Percentiles rank a stretch among this genome's conserved stretches.
phyloP scores from a whole-genome alignment of 2,797 vertebrate genomes.

The Coendou prehensilis region DNA sequence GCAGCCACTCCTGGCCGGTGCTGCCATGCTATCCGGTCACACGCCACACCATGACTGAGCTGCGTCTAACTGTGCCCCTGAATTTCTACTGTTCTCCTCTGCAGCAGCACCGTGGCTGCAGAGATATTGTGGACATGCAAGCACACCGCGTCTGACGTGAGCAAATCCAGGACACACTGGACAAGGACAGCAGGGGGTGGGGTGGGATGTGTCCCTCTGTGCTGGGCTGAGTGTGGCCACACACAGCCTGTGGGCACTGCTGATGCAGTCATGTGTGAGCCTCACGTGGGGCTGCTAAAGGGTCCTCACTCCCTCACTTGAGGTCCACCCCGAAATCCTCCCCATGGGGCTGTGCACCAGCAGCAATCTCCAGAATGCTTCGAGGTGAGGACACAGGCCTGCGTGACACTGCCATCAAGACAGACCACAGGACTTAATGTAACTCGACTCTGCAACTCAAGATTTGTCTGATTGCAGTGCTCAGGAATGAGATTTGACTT shows the following conservation, averaged over 20 bases:
- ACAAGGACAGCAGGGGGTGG: background rate
- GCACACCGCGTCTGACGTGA: no score
- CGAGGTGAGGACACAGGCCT: background rate
- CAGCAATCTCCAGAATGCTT: background rate
- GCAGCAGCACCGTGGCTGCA: background rate
- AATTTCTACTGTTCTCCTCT: background rate
- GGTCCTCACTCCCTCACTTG: no score
- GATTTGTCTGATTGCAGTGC: background rate
- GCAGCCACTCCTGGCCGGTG: background rate
- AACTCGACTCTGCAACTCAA: background rate
- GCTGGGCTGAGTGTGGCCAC: background rate
- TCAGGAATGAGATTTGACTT: background rate
- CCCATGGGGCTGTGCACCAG: accelerated
- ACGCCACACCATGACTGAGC: accelerated
- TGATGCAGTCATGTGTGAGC: no score
- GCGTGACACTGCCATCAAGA: no score
- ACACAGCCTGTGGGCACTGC: background rate
- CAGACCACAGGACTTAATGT: accelerated
- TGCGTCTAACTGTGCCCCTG: accelerated
- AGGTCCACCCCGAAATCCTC: background rate
- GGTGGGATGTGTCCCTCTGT: background rate
- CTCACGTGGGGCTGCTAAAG: background rate
- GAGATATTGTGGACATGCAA: background rate
- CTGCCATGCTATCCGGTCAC: background rate
- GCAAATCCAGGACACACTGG: background rate